phyloP scores from a whole-genome alignment of 2,113 vertebrate species.

The Bubo scandiacus region DNA sequence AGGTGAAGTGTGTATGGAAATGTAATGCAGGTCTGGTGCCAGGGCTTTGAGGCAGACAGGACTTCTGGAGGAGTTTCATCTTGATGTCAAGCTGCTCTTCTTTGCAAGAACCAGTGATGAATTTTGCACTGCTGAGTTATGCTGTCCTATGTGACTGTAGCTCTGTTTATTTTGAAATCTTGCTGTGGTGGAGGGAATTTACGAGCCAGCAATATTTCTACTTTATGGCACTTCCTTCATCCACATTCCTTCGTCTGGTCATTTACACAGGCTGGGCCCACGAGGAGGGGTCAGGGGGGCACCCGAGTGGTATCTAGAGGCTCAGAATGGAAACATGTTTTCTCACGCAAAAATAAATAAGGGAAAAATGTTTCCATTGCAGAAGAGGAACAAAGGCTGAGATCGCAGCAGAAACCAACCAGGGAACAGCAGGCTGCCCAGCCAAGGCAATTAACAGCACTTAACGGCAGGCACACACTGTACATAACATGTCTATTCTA shows the following conservation, averaged over 20 bases:
- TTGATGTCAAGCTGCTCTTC: neutral
- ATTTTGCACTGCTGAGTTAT: constrained; percentile 34
- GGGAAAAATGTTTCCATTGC: constrained; percentile 34
- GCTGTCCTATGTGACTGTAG: constrained; percentile 41
- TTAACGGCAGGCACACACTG: neutral
- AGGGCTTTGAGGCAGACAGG: neutral
- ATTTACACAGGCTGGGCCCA: constrained; percentile 31
- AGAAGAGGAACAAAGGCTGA: constrained; percentile 6
- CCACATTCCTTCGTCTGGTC: constrained; percentile 64
- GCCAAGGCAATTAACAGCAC: constrained; percentile 13
- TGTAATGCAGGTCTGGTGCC: neutral
- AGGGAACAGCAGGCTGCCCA: neutral
- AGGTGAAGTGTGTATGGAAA: neutral
- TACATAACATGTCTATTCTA: neutral
- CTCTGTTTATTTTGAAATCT: constrained; percentile 66
- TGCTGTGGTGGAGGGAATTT: constrained; percentile 54
- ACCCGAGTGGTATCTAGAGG: constrained; percentile 26
- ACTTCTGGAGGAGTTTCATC: neutral
- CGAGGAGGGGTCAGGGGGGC: constrained; percentile 54
- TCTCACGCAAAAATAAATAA: constrained; percentile 65
- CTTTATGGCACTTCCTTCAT: constrained; percentile 65
- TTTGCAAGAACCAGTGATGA: constrained; percentile 7
- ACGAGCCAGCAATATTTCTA: constrained; percentile 63
- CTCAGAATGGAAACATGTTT: constrained; percentile 56
- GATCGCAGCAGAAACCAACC: neutral